Base-by-base conservation (phyloP, 35 echinoderm and acorn worm genomes). In the Ophioderma brevispina region DNA sequence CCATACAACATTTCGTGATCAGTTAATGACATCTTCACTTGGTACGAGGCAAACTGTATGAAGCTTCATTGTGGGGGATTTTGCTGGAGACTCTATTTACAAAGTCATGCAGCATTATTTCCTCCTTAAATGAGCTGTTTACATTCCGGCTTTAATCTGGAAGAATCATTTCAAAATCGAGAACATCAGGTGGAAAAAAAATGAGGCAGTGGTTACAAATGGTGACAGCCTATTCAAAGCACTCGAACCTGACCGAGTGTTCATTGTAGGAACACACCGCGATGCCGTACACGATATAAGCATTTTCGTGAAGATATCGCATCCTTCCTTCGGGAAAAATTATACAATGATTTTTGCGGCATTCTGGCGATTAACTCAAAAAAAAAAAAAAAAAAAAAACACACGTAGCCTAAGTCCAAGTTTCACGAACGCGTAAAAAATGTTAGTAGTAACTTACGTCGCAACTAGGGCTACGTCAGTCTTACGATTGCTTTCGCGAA, bases 201-300 rank as follows among this genome's bases (percentile, higher is more conserved):
- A 52, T 89, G 34, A 25, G 39, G 17, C 41, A 80, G 33, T 89
- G 87, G 87, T 43, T 89, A 34, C 38, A 80, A 31, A 80, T 33
- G 35, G 35, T 89, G 17, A 80, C 36, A 33, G 77, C 78, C 59
- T 78, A 89, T 32, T 79, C 87, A 38, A 81, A 40, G 33, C 78
- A 33, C 35, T 33, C 43, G 78, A 79, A 43, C 32, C 87, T 0
- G 38, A n/a, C n/a, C n/a, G 80, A 30, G 43, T 89, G 18, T 89
- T 89, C 30, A 41, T 89, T 33, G 77, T 89, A 81, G 87, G 87
- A 15, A 89, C 87, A 25, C 87, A 89, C 37, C 40, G 76, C 37
- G 87, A 89, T 76, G 81, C 77, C 30, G 77, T 89, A 1, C 10
- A 1, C 15, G 35, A 25, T 25, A 70, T 25, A 25, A 13, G 3